Base-by-base conservation (phyloP, 2,797 vertebrate species). In the Oreonectes daqikongensis region DNA sequence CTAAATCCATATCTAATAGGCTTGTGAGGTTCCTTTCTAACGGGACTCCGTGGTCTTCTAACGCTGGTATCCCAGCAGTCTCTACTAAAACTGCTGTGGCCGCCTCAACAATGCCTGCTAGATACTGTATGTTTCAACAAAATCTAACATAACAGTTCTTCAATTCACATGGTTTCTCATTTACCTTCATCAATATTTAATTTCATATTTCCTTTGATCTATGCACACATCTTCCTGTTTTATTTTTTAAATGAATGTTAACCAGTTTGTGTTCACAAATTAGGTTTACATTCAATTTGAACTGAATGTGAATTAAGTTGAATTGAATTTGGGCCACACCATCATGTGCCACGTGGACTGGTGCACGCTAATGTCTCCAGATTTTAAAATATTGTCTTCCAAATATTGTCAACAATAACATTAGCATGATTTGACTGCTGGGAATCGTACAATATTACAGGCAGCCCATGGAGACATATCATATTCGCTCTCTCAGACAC, bases 361-460 rank as follows among this genome's bases (percentile, higher is more conserved):
- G 15, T 55, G 28, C 44, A 63, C 65, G 7, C 66, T 38, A 69
- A 74, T 40, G 38, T 75, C 46, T 38, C 15, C 57, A 32, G 42
- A 57, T 38, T 40, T 59, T 5, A 20, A 70, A 69, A 70, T 70
- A 55, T 70, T 53, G 40, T 57, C 57, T 70, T 70, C 22, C 22
- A 44, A 77, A 63, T 77, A 63, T 71, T 74, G 59, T 79, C 74
- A 77, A 74, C 78, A 77, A 65, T 48, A 74, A 66, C 69, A 76
- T 80, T 80, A 70, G 32, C 71, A 68, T 79, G 44, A 59, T 80
- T 53, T 48, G 75, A 75, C 74, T 83, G 70, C 81, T 80, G 81
- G 78, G 78, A 83, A 83, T 63, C 0, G 44, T 55, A 53, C 67
- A 30, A 30, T 77, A 70, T 63, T 53, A 70, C 67, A 77, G 44